Percentiles rank a stretch among this genome's conserved stretches.
Conservation (phyloP, 2,113 vertebrate species). For the Monopterus albus region DNA sequence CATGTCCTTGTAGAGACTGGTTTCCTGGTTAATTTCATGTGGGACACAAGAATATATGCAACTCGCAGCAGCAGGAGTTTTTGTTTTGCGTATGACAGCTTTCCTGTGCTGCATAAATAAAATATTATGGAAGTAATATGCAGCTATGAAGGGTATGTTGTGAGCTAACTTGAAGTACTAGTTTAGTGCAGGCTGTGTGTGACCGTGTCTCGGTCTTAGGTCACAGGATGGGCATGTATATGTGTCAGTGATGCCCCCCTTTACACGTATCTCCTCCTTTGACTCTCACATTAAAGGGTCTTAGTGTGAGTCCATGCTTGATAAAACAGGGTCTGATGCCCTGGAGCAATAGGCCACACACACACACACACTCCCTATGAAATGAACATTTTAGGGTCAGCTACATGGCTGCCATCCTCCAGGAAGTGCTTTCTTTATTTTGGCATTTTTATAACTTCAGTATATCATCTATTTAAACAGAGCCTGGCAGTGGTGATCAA, state of each 20-base stretch:
- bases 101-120: conserved; percentile 13
- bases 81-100: too few species aligned
- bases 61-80: too few species aligned
- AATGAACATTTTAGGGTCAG: conserved; percentile 66
- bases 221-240: conserved; percentile 25
- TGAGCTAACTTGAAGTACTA: background rate
- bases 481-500: background rate
- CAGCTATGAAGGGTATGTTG: conserved; percentile 1
- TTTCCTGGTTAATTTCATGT: background rate
- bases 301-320: conserved; percentile 43
- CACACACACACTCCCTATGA: conserved; percentile 29
- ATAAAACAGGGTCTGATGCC: conserved; percentile 54
- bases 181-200: background rate
- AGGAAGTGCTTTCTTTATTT: conserved; percentile 10
- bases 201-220: conserved; percentile 22
- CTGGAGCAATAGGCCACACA: conserved; percentile 66
- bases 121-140: conserved; percentile 10
- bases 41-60: conserved; percentile 1
- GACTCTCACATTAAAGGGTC: conserved; percentile 54
- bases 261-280: conserved; percentile 28
- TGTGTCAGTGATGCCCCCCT: conserved; percentile 36
- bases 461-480: background rate
- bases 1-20: background rate
- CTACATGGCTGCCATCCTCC: background rate
- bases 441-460: background rate